Evolutionary conservation across 2,888 invertebrate species (phyloP), one percentile per base, ranked within the genome.

Genomic region (Charanyca ferruginea): DNA sequence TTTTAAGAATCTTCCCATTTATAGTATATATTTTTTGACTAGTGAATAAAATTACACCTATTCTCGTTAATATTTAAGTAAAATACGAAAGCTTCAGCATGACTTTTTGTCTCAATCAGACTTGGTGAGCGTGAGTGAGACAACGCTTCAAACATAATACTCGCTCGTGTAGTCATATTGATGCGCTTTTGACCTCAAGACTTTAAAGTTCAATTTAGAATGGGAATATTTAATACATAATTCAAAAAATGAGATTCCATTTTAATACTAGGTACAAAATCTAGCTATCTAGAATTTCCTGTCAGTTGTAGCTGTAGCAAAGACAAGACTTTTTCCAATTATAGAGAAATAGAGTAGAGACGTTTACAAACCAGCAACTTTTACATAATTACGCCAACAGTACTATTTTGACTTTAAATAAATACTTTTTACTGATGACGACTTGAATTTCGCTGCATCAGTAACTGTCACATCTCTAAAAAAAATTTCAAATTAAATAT

Each of bases 11-110:
- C 84, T 86, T 85, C 83, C 81, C 83, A 87, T 89, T 80, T 89
- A 88, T 90, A 89, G 88, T 89, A 90, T 74, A 74, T 79, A 63
- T 89, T 60, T 90, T 91, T 93, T 94, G 94, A 94, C 94, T 94
- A 94, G 94, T 91, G 90, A 91, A 92, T 93, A 91, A 91, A 91
- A 91, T 91, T 86, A 89, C 90, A 91, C 85, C 85, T 87, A 81
- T 80, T 62, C 66, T 62, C 66, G 72, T 89, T 88, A 89, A 88
- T 87, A 89, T 89, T 92, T 91, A 92, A 93, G 90, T 93, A 91
- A 91, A 87, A 83, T 80, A 89, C 85, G 83, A 90, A 89, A 91
- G 89, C 90, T 87, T 88, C 84, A 81, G 82, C 85, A 87, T 80
- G 80, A 83, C 79, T 79, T 53, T 58, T 58, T 63, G 48, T 81